Evolutionary conservation across 2,888 invertebrate species (phyloP), one percentile per base, ranked within the genome.

Genomic region (Byasa hedistus): DNA sequence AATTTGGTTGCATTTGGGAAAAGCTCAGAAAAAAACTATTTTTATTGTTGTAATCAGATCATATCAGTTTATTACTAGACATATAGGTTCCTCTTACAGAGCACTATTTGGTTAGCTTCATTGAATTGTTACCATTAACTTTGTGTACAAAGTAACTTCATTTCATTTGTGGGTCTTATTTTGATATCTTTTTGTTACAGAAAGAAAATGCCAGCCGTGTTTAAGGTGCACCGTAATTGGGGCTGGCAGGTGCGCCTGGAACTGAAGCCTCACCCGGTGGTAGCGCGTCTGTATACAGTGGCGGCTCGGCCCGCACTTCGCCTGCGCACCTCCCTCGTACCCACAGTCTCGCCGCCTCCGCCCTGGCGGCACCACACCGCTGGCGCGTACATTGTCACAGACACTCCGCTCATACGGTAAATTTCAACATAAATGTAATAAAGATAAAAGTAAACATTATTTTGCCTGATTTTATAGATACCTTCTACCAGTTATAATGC

Each of bases 211-310:
- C 96, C 97, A 0, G 96, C 95, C 0, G 96, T 97, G 76, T 97
- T 96, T 84, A 94, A 95, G 55, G 91, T 97, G 66, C 97, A 94
- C 83, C 94, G 96, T 0, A 93, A 93, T 62, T 94, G 94, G 79
- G 94, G 93, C 0, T 91, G 93, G 1, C 68, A 92, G 55, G 89
- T 95, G 7, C 94, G 94, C 69, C 94, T 96, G 79, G 95, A 96
- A 85, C 93, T 96, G 56, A 96, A 98, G 91, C 96, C 98, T 36
- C 98, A 98, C 92, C 97, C 98, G 0, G 86, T 93, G 56, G 82
- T 98, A 62, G 89, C 94, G 23, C 94, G 92, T 69, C 83, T 97
- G 66, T 95, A 95, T 83, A 92, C 93, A 54, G 94, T 94, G 17
- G 95, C 96, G 0, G 93, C 94, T 22, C 93, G 93, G 44, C 94